Conservation (phyloP, 1,140 invertebrate genomes). For the Cyphomyrmex costatus region DNA sequence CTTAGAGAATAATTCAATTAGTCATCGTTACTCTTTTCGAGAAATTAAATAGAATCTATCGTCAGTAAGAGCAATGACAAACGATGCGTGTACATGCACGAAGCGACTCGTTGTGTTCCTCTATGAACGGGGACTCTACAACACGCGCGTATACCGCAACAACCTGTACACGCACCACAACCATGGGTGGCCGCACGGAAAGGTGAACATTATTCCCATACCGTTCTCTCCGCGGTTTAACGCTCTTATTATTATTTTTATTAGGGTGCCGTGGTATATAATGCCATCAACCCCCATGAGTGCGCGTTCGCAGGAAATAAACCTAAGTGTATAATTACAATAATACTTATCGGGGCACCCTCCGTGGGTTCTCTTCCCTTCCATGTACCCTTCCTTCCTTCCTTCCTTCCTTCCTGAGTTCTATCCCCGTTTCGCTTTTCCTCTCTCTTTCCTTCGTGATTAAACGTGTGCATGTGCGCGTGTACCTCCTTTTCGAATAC, state of each 20-base stretch:
- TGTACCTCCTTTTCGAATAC: slow-evolving; percentile 41
- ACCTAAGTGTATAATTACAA: slow-evolving; percentile 87
- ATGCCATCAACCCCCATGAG: slow-evolving; percentile 79
- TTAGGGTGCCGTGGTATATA: slow-evolving; percentile 80
- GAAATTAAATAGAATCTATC: slow-evolving; percentile 29
- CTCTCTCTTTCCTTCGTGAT: slow-evolving; percentile 59
- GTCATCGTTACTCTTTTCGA: slow-evolving; percentile 36
- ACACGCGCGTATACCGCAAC: slow-evolving; percentile 37
- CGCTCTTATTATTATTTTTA: slow-evolving; percentile 86
- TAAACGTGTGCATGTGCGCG: slow-evolving; percentile 47
- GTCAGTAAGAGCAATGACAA: background rate
- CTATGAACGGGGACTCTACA: background rate
- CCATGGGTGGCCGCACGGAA: slow-evolving; percentile 40
- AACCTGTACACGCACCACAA: slow-evolving; percentile 12
- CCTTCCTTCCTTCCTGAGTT: slow-evolving; percentile 68
- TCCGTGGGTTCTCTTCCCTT: slow-evolving; percentile 70
- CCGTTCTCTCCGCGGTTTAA: slow-evolving; percentile 82
- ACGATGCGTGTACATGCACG: background rate
- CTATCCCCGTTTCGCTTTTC: slow-evolving; percentile 29
- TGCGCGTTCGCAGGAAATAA: slow-evolving; percentile 85
- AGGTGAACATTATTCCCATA: slow-evolving; percentile 81
- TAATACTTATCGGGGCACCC: slow-evolving; percentile 82
- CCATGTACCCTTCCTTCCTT: slow-evolving; percentile 57
- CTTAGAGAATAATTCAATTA: slow-evolving; percentile 16
- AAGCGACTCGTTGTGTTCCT: slow-evolving; percentile 1